phyloP scores from a whole-genome alignment of 1,140 invertebrate species.

The Asbolus verrucosus region DNA sequence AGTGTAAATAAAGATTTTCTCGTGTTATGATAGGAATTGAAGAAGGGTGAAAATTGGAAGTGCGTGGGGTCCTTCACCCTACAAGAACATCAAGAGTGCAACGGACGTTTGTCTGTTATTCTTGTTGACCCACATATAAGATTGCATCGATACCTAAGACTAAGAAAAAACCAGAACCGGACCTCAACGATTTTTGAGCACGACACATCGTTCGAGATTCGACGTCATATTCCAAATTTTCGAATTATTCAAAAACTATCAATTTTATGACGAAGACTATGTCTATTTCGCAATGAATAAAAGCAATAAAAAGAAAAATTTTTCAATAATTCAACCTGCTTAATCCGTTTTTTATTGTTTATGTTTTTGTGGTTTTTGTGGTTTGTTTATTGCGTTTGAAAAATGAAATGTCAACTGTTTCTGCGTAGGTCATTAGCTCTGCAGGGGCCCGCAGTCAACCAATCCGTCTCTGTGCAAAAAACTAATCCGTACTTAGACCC shows the following conservation, averaged over 20 bases:
- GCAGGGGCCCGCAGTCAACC: neutral
- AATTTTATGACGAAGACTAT: too few species aligned
- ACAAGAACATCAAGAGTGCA: slow-evolving; percentile 22
- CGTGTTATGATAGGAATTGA: slow-evolving; percentile 5
- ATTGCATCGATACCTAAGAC: slow-evolving; percentile 15
- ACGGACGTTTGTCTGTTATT: slow-evolving; percentile 32
- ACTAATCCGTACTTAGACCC: slow-evolving; percentile 28
- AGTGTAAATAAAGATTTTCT: slow-evolving; percentile 22
- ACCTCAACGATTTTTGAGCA: neutral
- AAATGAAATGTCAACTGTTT: too few species aligned
- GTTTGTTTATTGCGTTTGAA: too few species aligned
- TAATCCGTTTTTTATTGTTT: too few species aligned
- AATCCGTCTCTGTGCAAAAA: slow-evolving; percentile 3
- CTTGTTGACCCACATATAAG: slow-evolving; percentile 34
- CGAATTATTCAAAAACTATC: too few species aligned
- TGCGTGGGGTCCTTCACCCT: slow-evolving; percentile 32
- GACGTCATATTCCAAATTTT: too few species aligned
- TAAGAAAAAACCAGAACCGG: slow-evolving; percentile 1
- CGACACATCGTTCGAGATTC: too few species aligned
- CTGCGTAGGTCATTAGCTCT: too few species aligned
- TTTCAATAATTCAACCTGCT: too few species aligned
- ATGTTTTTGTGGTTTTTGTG: too few species aligned
- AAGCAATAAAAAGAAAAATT: too few species aligned
- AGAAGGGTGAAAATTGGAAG: slow-evolving; percentile 30
- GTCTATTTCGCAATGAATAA: too few species aligned